phyloP scores from a whole-genome alignment of 2,888 invertebrate species.

The Euplagia quadripunctaria region DNA sequence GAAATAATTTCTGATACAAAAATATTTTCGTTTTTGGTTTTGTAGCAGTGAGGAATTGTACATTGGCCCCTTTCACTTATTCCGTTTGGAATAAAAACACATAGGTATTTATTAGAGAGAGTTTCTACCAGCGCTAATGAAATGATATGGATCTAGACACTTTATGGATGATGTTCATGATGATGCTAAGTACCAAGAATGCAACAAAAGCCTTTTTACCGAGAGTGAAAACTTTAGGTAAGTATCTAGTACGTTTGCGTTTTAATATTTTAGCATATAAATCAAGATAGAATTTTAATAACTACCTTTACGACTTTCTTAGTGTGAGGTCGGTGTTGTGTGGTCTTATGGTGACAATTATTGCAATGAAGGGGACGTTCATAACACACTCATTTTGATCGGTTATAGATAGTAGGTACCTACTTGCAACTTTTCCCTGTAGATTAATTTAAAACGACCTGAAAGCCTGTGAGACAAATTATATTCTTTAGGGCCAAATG shows the following conservation, averaged over 20 bases:
- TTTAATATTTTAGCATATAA: conserved; percentile 3
- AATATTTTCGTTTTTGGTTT: background rate
- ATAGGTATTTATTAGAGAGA: background rate
- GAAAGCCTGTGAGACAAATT: too few relatives aligned
- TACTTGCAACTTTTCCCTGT: background rate
- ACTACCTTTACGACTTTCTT: background rate
- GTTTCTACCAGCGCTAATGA: background rate
- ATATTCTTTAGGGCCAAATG: background rate
- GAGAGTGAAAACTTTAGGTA: background rate
- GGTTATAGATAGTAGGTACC: background rate
- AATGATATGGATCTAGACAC: background rate
- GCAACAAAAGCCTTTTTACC: background rate
- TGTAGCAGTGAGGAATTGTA: background rate
- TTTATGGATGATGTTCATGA: background rate
- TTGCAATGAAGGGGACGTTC: background rate
- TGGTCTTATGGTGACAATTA: background rate
- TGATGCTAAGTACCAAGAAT: background rate
- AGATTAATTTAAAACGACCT: background rate
- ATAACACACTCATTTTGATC: background rate
- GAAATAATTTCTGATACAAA: background rate
- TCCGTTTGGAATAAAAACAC: background rate
- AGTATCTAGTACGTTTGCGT: background rate
- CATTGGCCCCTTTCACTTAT: background rate
- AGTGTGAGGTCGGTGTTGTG: conserved; percentile 1
- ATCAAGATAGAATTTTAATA: conserved; percentile 9